Evolutionary conservation across 1,140 invertebrate genomes (phyloP), one percentile per base, ranked within the genome.

Genomic region (Bombus haemorrhoidalis): DNA sequence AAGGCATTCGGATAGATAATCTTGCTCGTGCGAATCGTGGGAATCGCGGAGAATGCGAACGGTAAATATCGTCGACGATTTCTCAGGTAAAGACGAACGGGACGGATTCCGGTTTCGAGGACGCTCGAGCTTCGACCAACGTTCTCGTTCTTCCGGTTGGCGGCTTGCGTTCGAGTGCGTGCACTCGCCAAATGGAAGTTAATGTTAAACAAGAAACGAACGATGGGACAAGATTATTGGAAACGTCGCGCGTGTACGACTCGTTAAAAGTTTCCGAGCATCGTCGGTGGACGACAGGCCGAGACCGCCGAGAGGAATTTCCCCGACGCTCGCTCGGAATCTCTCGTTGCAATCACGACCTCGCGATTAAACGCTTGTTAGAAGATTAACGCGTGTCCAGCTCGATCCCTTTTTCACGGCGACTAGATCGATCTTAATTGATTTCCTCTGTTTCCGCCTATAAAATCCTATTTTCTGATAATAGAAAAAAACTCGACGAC

Each of bases 201-300:
- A 82, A 37, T 53, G 64, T 83, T 76, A 76, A 77, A 81, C 64
- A 83, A 83, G 80, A 68, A 86, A 69, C 64, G 79, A 81, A 64
- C n/a, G 73, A 13, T 1, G n/a, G 32, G 15, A 25, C 34, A n/a
- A n/a, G 62, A 83, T 86, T 83, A 83, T 83, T 62, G 72, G 71
- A 53, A 86, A 83, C 73, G 72, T 86, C n/a, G 43, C 69, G 83
- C 62, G 37, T 71, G 41, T 43, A 53, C 57, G 85, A 77, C 62
- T 87, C 86, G 86, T 87, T 87, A 79, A 79, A 85, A 85, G 82
- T 87, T 87, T 66, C 47, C 62, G n/a, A 81, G 72, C 28, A 57
- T 72, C 22, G 47, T 81, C 64, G 22, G 8, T 75, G 59, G 22
- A 18, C 71, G 59, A 25, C 57, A 18, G 32, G 9, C 2, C 15